Evolutionary conservation across 2,113 vertebrate genomes (phyloP).

Genomic region (Cebus imitator): DNA sequence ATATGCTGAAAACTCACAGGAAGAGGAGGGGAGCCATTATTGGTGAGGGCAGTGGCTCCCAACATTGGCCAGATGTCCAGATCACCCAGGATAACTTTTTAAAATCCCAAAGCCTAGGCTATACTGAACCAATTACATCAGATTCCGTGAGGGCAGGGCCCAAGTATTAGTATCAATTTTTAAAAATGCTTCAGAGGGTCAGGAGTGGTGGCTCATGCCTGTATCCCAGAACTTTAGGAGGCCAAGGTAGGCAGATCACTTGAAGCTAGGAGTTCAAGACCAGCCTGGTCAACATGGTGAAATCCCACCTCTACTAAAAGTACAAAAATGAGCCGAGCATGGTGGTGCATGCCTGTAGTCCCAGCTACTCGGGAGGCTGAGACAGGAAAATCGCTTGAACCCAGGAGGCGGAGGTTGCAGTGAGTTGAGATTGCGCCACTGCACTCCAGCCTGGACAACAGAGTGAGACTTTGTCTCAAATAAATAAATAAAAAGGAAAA

Average conservation of each 20-base stretch:
- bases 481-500: not conserved
- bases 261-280: not conserved
- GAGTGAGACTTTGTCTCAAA: not conserved
- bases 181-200: not conserved
- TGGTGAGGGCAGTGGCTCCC: not conserved
- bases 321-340: not conserved
- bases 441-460: not conserved
- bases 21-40: not conserved
- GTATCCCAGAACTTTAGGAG: not conserved
- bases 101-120: not conserved
- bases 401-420: not conserved
- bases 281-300: not conserved
- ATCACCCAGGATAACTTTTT: no score
- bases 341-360: not conserved
- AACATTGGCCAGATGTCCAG: no score
- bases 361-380: not conserved
- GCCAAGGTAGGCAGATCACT: not conserved
- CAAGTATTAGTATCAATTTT: not conserved
- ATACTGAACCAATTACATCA: no score
- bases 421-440: not conserved
- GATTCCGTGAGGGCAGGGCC: not conserved
- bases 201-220: not conserved
- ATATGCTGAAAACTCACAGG: not conserved
- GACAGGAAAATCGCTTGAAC: not conserved
- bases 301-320: not conserved